These are phyloP conservation scores for Pogonophryne albipinna DNA, from an alignment of 2,797 vertebrate species.

Conservation along the genomic window DNA sequence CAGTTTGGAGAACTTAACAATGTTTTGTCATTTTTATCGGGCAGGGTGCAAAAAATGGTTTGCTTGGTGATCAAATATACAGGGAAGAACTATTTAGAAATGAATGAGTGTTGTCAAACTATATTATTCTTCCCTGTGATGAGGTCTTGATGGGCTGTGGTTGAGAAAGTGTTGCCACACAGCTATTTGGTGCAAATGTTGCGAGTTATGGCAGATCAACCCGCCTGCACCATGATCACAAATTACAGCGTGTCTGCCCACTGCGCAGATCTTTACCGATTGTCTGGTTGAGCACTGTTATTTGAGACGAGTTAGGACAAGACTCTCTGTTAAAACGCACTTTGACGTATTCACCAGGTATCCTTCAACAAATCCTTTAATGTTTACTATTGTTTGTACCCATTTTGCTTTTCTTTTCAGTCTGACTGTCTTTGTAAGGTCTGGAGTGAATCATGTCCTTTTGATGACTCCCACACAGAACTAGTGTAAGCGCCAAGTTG, in stretches of 20 bases:
- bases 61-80: too few species aligned
- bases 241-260: slow-evolving; percentile 27
- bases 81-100: too few species aligned
- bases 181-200: too few species aligned
- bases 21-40: too few species aligned
- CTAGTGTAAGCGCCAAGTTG: slow-evolving; percentile 76
- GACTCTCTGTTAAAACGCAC: slow-evolving; percentile 12
- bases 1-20: not conserved
- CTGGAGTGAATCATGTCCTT: slow-evolving; percentile 73
- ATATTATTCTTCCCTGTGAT: too few species aligned
- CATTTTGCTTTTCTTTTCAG: slow-evolving; percentile 24
- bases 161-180: too few species aligned
- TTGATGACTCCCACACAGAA: slow-evolving; percentile 77
- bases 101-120: too few species aligned
- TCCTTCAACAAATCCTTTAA: slow-evolving; percentile 24
- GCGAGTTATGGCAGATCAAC: too few species aligned
- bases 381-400: slow-evolving; percentile 36
- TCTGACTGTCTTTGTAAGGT: slow-evolving; percentile 45
- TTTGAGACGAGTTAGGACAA: slow-evolving; percentile 13
- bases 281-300: slow-evolving; percentile 19
- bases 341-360: slow-evolving; percentile 15
- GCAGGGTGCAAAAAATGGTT: too few species aligned
- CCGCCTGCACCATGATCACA: not conserved
- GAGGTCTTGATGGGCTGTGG: too few species aligned
- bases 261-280: slow-evolving; percentile 4